phyloP scores from a whole-genome alignment of 2,113 vertebrate genomes.

The Mustelus asterias region DNA sequence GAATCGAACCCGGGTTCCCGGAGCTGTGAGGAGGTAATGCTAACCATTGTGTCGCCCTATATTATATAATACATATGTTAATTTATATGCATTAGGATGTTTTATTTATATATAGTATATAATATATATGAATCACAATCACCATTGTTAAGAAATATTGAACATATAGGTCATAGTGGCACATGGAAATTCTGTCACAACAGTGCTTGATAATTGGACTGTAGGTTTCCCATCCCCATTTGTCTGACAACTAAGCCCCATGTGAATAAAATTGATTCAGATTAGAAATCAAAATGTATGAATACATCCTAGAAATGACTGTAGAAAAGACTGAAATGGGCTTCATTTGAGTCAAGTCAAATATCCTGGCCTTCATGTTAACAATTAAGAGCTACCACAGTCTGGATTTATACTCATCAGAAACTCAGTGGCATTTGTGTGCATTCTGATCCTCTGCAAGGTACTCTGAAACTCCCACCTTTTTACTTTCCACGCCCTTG shows the following conservation, averaged over 20 bases:
- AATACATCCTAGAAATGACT: background rate
- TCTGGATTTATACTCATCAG: background rate
- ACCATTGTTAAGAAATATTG: background rate
- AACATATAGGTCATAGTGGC: no score
- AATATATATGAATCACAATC: background rate
- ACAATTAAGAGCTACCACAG: background rate
- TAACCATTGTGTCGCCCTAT: background rate
- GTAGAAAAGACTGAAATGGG: background rate
- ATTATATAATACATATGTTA: background rate
- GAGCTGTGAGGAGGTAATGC: no score
- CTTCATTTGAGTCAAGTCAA: background rate
- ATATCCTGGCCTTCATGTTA: background rate
- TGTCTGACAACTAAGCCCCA: background rate
- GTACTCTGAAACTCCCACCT: background rate
- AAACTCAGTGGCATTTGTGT: background rate
- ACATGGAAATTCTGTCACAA: background rate
- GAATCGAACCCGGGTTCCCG: no score
- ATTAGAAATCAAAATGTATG: background rate
- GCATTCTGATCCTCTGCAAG: background rate
- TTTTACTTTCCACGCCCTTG: background rate
- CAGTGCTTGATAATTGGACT: background rate
- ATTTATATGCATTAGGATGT: no score
- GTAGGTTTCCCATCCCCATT: background rate
- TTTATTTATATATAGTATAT: no score
- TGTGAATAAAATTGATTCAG: background rate